A percentile compares a stretch with the other conserved stretches of the same genome.
Evolutionary conservation across 2,797 vertebrate genomes (phyloP).

Genomic region (Nothura maculosa): DNA sequence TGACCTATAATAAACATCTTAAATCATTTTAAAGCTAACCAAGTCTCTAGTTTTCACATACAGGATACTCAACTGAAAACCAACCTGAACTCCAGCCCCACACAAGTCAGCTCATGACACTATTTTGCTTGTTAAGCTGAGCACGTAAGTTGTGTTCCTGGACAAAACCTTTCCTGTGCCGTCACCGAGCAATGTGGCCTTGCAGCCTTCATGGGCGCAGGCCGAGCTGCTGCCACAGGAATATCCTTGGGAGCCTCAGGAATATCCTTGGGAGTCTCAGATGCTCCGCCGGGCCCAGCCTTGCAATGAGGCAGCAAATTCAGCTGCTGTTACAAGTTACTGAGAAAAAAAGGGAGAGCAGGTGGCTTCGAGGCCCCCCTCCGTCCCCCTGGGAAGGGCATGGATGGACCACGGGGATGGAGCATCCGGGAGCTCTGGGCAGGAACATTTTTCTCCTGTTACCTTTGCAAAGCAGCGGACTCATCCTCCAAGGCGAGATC

Average conservation of each 20-base stretch:
- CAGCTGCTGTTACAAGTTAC: slow-evolving; percentile 44
- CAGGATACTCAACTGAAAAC: not conserved
- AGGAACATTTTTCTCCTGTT: slow-evolving; percentile 43
- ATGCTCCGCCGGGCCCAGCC: not conserved
- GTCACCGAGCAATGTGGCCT: not conserved
- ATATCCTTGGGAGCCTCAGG: not conserved
- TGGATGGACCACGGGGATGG: too few species aligned
- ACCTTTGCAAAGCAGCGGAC: slow-evolving; percentile 83
- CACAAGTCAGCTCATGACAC: not conserved
- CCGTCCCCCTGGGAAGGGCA: too few species aligned
- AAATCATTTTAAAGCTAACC: not conserved
- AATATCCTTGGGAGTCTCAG: not conserved
- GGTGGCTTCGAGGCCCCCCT: not conserved
- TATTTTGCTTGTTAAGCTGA: not conserved
- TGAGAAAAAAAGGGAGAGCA: slow-evolving; percentile 6
- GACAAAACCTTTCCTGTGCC: not conserved
- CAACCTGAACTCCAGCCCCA: not conserved
- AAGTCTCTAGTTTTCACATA: not conserved
- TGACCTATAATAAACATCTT: not conserved
- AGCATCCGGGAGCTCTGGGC: not conserved
- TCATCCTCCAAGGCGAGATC: slow-evolving; percentile 81
- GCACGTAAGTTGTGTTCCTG: not conserved
- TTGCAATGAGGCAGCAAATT: slow-evolving; percentile 52
- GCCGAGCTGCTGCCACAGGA: not conserved
- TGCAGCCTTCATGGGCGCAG: not conserved